Percentiles rank a stretch among this genome's conserved stretches.
Conservation (phyloP, 1,140 invertebrate species). For the Ceratitis capitata region DNA sequence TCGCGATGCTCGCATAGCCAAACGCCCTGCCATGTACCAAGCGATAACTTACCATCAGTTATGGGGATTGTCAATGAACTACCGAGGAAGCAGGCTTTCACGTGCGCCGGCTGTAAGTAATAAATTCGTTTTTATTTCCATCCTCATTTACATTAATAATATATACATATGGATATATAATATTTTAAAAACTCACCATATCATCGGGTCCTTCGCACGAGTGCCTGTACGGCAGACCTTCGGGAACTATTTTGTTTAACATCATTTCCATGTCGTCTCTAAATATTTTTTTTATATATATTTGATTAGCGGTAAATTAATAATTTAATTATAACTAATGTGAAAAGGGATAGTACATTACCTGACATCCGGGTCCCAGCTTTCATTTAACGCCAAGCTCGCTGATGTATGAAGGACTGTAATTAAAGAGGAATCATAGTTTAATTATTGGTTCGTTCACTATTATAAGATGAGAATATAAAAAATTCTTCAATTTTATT, state of each 20-base stretch:
- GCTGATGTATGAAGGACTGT: constrained; percentile 96
- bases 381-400: constrained; percentile 96
- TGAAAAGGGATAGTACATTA: constrained; percentile 45
- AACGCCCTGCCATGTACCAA: constrained; percentile 97
- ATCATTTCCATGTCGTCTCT: constrained; percentile 98
- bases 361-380: constrained; percentile 95
- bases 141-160: no score
- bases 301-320: not conserved
- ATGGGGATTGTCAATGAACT: constrained; percentile 95
- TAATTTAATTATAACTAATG: not conserved
- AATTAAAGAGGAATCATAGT: constrained; percentile 67
- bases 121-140: no score
- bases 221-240: constrained; percentile 93
- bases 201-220: constrained; percentile 98
- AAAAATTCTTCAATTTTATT: no score
- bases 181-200: constrained; percentile 77
- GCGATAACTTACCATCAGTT: constrained; percentile 91
- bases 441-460: no score
- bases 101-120: constrained; percentile 85
- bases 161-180: not conserved
- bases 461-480: no score
- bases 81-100: constrained; percentile 95
- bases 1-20: constrained; percentile 98
- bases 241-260: constrained; percentile 97
- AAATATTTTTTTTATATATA: not conserved